Evolutionary conservation across 2,888 invertebrate species (phyloP).

Genomic region (Diaprepes abbreviatus): DNA sequence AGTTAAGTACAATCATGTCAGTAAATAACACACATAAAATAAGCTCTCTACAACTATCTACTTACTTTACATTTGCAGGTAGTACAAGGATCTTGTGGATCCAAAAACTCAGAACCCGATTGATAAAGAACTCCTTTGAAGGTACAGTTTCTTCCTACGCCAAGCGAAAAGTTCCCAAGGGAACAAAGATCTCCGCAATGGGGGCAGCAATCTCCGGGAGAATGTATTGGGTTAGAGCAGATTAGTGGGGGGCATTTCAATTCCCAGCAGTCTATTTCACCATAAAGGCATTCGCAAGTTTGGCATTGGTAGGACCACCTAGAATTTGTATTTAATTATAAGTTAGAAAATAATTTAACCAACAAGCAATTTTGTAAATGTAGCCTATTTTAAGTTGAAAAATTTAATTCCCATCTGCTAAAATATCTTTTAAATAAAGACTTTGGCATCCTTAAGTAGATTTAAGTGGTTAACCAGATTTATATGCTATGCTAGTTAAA

Average conservation of each 20-base stretch:
- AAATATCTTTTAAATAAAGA: no score
- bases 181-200: constrained; percentile 74
- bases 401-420: no score
- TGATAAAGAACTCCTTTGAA: constrained; percentile 74
- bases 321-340: no score
- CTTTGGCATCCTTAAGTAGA: no score
- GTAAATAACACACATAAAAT: constrained; percentile 16
- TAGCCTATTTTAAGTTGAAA: no score
- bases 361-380: no score
- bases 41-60: constrained; percentile 39
- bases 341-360: no score
- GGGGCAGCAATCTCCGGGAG: constrained; percentile 79
- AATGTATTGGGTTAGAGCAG: constrained; percentile 75
- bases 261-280: constrained; percentile 89
- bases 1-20: constrained; percentile 18
- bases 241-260: constrained; percentile 83
- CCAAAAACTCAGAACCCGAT: constrained; percentile 73
- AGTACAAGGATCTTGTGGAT: constrained; percentile 77
- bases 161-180: constrained; percentile 58
- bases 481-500: no score
- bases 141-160: constrained; percentile 72
- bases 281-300: constrained; percentile 91
- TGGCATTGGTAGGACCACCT: constrained; percentile 91
- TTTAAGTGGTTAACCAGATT: no score
- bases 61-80: constrained; percentile 83